A percentile compares a stretch with the other conserved stretches of the same genome.
Conservation (phyloP, 2,797 vertebrate species). For the Poeciliopsis turneri region DNA sequence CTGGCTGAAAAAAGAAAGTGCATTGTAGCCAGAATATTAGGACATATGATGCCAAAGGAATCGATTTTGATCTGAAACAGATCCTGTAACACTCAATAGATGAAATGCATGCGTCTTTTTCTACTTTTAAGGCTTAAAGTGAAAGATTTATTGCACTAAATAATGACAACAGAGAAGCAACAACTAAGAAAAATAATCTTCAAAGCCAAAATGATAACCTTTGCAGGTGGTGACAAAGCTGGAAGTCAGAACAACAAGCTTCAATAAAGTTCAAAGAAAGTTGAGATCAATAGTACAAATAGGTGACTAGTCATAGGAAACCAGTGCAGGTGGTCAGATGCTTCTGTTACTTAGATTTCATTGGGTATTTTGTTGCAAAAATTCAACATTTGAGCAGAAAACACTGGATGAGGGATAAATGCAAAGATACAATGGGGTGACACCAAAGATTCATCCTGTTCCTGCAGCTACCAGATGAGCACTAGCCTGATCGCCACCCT, state of each 20-base stretch:
- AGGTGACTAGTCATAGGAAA: not conserved
- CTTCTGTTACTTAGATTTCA: not conserved
- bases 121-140: not conserved
- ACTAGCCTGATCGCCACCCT: conserved; percentile 63
- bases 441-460: conserved; percentile 45
- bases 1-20: conserved; percentile 2
- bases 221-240: conserved; percentile 53
- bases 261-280: conserved; percentile 32
- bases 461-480: conserved; percentile 57
- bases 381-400: not conserved
- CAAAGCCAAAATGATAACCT: conserved; percentile 70
- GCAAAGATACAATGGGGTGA: conserved; percentile 25
- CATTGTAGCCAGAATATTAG: not conserved
- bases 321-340: not conserved
- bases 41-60: not conserved
- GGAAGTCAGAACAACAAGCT: conserved; percentile 43
- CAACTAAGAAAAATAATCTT: conserved; percentile 19
- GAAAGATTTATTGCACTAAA: conserved; percentile 15
- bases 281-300: not conserved
- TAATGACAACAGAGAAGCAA: conserved; percentile 57
- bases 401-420: conserved; percentile 4
- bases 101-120: conserved; percentile 6
- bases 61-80: conserved; percentile 4
- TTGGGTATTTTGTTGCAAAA: not conserved
- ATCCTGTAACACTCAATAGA: not conserved